Percentiles rank a stretch among this genome's conserved stretches.
Conservation (phyloP, 2,797 vertebrate species). For the Coranthus polyacanthus region DNA sequence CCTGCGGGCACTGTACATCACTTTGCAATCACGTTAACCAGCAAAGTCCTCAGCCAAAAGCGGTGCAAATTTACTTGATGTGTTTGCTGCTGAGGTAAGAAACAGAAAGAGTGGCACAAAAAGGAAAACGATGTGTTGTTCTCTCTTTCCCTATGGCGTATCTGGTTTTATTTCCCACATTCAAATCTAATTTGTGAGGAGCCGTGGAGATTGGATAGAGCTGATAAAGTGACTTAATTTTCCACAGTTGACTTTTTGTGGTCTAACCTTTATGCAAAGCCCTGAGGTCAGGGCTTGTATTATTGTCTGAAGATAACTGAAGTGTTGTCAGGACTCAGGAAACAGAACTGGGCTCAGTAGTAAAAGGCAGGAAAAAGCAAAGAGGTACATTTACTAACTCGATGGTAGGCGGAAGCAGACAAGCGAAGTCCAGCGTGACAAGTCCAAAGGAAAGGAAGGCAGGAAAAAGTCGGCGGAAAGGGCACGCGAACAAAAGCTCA, state of each 20-base stretch:
- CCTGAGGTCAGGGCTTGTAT: slow-evolving; percentile 46
- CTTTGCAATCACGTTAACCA: slow-evolving; percentile 78
- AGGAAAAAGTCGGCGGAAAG: no score
- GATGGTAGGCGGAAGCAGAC: no score
- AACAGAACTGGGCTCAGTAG: no score
- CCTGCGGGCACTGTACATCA: slow-evolving; percentile 74
- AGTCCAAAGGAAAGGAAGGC: no score
- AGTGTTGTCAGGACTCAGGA: slow-evolving; percentile 9
- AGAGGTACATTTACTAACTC: neutral
- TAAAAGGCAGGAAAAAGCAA: neutral
- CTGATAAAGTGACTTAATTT: slow-evolving; percentile 85
- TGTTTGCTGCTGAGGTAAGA: slow-evolving; percentile 65
- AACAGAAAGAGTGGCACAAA: slow-evolving; percentile 31
- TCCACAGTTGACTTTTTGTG: slow-evolving; percentile 74
- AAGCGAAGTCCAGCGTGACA: no score
- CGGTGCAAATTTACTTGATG: slow-evolving; percentile 71
- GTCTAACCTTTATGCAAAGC: slow-evolving; percentile 68
- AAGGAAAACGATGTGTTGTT: slow-evolving; percentile 53
- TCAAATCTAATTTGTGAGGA: slow-evolving; percentile 76
- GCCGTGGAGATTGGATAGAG: slow-evolving; percentile 77
- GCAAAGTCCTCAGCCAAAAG: slow-evolving; percentile 65
- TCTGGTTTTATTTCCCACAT: slow-evolving; percentile 25
- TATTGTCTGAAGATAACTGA: slow-evolving; percentile 30
- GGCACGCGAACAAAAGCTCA: no score
- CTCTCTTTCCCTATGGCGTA: slow-evolving; percentile 11